These are phyloP conservation scores for Pocillopora meandrina DNA, from an alignment of 92 coral and sea anemone species.

Conservation along the genomic window DNA sequence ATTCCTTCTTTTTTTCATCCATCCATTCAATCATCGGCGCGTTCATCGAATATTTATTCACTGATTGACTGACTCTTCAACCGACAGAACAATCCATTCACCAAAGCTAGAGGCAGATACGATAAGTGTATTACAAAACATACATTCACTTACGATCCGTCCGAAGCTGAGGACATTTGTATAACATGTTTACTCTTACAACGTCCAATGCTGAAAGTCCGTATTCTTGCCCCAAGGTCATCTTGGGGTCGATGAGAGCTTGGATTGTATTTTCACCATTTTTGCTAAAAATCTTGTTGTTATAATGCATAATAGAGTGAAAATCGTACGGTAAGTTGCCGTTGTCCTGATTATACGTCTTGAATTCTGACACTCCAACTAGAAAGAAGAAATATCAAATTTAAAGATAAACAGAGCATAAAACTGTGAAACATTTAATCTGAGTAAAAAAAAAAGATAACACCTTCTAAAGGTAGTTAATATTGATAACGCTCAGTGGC, in stretches of 20 bases:
- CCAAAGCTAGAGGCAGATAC: too few relatives aligned
- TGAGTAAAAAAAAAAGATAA: too few relatives aligned
- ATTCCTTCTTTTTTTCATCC: too few relatives aligned
- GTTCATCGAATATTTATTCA: too few relatives aligned
- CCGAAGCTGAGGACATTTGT: constrained; percentile 52
- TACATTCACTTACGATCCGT: constrained; percentile 13
- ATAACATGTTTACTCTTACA: constrained; percentile 51
- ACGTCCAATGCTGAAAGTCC: constrained; percentile 65
- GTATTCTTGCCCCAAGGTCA: constrained; percentile 47
- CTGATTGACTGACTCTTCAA: too few relatives aligned
- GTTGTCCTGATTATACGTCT: constrained; percentile 45
- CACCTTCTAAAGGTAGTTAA: too few relatives aligned
- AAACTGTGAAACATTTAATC: too few relatives aligned
- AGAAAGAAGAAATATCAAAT: neutral
- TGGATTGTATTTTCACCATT: constrained; percentile 30
- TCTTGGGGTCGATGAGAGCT: constrained; percentile 49
- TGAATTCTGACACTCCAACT: constrained; percentile 43
- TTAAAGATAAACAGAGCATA: too few relatives aligned
- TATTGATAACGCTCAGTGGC: too few relatives aligned
- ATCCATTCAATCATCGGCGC: too few relatives aligned
- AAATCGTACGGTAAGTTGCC: constrained; percentile 58
- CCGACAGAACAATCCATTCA: too few relatives aligned
- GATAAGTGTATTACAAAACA: too few relatives aligned
- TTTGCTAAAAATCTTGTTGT: constrained; percentile 53
- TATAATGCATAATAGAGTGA: constrained; percentile 65